A percentile compares a stretch with the other conserved stretches of the same genome.
Evolutionary conservation across 2,888 invertebrate species (phyloP).

Genomic region (Drosophila buzzatii): DNA sequence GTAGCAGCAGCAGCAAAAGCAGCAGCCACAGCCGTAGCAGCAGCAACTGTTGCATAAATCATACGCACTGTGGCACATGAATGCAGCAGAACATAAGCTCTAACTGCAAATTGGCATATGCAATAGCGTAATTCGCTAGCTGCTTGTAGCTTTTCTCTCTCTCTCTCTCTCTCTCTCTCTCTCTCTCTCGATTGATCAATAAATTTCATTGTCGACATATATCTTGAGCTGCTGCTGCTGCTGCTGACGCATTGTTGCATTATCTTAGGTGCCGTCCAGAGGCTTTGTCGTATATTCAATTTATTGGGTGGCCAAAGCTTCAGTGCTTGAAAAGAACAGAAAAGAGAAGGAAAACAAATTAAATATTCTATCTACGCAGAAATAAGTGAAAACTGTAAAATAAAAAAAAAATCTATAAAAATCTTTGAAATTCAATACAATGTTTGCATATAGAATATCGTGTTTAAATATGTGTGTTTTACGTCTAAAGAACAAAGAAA

Average conservation of each 20-base stretch:
- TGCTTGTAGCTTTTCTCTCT: too few relatives aligned
- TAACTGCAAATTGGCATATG: conserved; percentile 9
- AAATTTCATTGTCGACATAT: conserved; percentile 15
- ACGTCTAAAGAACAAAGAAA: conserved; percentile 44
- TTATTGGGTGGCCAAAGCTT: conserved; percentile 58
- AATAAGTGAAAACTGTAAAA: conserved; percentile 37
- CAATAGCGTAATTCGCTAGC: conserved; percentile 2
- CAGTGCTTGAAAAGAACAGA: conserved; percentile 31
- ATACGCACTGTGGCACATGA: conserved; percentile 57
- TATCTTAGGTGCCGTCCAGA: conserved; percentile 84
- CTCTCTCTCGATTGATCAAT: conserved; percentile 23
- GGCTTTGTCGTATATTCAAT: conserved; percentile 79
- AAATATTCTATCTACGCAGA: conserved; percentile 10
- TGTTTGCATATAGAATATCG: conserved; percentile 27
- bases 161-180: too few relatives aligned
- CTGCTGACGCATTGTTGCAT: conserved; percentile 50
- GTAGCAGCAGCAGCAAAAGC: conserved; percentile 22
- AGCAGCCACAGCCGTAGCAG: conserved; percentile 8
- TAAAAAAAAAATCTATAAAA: conserved; percentile 1
- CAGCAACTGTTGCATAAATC: conserved; percentile 62
- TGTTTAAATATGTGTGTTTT: conserved; percentile 50
- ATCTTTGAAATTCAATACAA: conserved; percentile 25
- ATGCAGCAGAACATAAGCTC: conserved; percentile 3
- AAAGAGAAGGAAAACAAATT: conserved; percentile 20
- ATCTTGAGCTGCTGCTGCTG: conserved; percentile 13